Evolutionary conservation across 2,888 invertebrate genomes (phyloP).

Genomic region (Lacanobia oleracea): DNA sequence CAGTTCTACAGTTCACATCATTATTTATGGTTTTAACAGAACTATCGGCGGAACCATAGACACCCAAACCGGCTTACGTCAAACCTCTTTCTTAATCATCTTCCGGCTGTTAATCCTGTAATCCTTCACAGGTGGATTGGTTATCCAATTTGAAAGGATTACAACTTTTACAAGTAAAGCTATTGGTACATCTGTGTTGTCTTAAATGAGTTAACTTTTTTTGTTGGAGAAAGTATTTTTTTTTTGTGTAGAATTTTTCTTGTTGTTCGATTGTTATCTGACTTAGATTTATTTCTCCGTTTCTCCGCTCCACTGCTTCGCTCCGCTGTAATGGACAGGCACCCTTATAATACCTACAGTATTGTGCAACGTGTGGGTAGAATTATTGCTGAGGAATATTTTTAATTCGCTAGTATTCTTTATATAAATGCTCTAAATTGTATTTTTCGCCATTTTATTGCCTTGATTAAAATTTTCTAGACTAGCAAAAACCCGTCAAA

Average conservation of each 20-base stretch:
- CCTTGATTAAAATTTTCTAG: too few species aligned
- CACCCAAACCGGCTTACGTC: slow-evolving; percentile 4
- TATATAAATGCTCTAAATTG: too few species aligned
- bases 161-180: slow-evolving; percentile 15
- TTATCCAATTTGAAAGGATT: slow-evolving; percentile 71
- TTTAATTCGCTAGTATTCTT: too few species aligned
- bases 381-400: background rate
- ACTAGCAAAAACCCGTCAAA: too few species aligned
- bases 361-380: background rate
- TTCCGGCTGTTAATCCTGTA: slow-evolving; percentile 40
- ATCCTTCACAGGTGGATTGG: slow-evolving; percentile 71
- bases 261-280: too few species aligned
- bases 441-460: too few species aligned
- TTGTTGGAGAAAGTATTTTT: slow-evolving; percentile 12
- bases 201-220: slow-evolving; percentile 17
- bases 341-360: background rate
- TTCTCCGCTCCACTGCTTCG: too few species aligned
- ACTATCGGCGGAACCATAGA: slow-evolving; percentile 21
- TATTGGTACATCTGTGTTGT: slow-evolving; percentile 57
- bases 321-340: too few species aligned
- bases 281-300: background rate
- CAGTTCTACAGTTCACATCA: background rate
- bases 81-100: slow-evolving; percentile 28
- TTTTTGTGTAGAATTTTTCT: too few species aligned
- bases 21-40: background rate